Evolutionary conservation across 1,140 invertebrate genomes (phyloP).

Genomic region (Diachasmimorpha longicaudata): DNA sequence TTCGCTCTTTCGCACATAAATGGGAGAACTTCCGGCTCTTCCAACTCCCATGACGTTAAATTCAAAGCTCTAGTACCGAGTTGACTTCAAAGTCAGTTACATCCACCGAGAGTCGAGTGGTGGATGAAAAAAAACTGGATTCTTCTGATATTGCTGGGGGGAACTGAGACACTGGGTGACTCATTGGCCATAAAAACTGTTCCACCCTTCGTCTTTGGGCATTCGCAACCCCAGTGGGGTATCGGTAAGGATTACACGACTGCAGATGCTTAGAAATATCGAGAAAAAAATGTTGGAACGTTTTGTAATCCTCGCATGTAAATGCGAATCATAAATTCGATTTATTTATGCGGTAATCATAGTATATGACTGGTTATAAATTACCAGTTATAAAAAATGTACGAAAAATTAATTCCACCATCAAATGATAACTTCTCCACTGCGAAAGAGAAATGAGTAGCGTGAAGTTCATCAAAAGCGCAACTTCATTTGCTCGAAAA

Average conservation of each 20-base stretch:
- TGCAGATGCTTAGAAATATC: not conserved
- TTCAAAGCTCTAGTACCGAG: not conserved
- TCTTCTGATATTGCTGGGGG: not conserved
- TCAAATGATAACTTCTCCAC: not conserved
- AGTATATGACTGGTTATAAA: too few relatives aligned
- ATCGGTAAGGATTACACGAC: not conserved
- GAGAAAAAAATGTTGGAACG: not conserved
- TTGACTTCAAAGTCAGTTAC: not conserved
- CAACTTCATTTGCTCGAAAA: not conserved
- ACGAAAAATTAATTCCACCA: too few relatives aligned
- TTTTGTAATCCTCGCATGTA: not conserved
- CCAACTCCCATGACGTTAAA: not conserved
- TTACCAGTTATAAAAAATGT: too few relatives aligned
- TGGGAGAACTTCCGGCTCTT: not conserved
- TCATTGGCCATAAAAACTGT: conserved; percentile 7
- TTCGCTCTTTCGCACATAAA: not conserved
- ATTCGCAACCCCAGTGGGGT: not conserved
- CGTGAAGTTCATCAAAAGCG: not conserved
- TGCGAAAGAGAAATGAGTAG: not conserved
- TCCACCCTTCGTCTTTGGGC: not conserved
- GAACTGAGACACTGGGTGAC: not conserved
- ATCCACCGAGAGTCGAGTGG: not conserved
- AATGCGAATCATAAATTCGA: not conserved
- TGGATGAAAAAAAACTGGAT: not conserved
- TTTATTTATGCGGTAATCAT: too few relatives aligned